A percentile compares a stretch with the other conserved stretches of the same genome.
Evolutionary conservation across 2,797 vertebrate genomes (phyloP).

Genomic region (Cossypha heuglini): DNA sequence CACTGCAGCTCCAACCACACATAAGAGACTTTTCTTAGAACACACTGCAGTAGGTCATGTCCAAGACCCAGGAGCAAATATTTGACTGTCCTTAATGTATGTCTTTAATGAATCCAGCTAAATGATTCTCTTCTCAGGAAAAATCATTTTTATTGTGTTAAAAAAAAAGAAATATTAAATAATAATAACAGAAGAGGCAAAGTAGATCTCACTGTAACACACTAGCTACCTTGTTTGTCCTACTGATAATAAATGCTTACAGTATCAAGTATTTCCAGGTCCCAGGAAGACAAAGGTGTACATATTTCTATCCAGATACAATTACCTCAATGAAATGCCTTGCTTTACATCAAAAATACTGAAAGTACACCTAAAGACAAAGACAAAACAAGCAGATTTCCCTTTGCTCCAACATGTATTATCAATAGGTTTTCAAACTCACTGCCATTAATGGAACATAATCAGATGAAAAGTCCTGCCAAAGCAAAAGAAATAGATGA

Average conservation of each 20-base stretch:
- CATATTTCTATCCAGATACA: not conserved
- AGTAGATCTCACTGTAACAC: not conserved
- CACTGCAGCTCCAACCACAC: not conserved
- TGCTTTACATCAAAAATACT: not conserved
- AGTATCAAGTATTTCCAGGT: not conserved
- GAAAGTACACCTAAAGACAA: not conserved
- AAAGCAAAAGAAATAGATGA: slow-evolving; percentile 8
- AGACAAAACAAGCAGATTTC: not conserved
- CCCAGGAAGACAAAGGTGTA: not conserved
- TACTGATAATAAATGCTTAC: not conserved
- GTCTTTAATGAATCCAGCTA: not conserved
- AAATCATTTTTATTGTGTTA: not conserved
- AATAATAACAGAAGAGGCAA: not conserved
- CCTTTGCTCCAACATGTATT: not conserved
- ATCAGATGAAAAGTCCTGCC: not conserved
- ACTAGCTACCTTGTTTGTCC: not conserved
- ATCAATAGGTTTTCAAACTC: not conserved
- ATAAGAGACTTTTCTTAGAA: not conserved
- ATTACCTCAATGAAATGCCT: not conserved
- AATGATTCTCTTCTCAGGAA: not conserved
- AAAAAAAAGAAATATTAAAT: not conserved
- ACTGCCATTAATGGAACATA: not conserved
- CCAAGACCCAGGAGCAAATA: not conserved
- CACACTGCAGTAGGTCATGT: not conserved
- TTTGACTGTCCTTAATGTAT: not conserved